These are phyloP conservation scores for Pinctada fucata DNA, from an alignment of 2,888 invertebrate genomes.

Conservation along the genomic window DNA sequence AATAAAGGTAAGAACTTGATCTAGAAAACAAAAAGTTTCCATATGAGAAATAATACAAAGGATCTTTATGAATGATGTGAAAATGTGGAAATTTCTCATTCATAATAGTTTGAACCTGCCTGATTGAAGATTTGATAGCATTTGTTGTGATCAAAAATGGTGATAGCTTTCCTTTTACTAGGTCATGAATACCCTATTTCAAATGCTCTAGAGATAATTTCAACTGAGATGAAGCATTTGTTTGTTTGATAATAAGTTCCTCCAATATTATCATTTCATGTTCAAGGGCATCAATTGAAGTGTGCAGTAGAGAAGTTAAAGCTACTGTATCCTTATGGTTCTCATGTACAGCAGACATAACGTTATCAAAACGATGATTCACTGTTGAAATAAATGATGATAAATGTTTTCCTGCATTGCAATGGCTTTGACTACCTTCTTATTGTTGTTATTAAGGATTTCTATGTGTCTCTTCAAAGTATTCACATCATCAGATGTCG, in stretches of 20 bases:
- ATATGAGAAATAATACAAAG: too few relatives aligned
- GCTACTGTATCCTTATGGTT: conserved; percentile 7
- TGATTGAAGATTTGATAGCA: too few relatives aligned
- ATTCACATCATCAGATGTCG: not conserved
- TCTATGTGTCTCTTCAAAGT: too few relatives aligned
- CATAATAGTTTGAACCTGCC: too few relatives aligned
- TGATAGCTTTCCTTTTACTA: too few relatives aligned
- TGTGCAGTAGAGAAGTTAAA: not conserved
- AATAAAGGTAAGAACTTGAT: too few relatives aligned
- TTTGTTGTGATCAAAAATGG: too few relatives aligned
- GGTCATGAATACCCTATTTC: too few relatives aligned
- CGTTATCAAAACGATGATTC: not conserved
- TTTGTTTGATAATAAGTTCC: conserved; percentile 5
- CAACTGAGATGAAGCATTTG: not conserved
- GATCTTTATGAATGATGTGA: too few relatives aligned
- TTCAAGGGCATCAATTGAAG: conserved; percentile 1
- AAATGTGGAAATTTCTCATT: too few relatives aligned
- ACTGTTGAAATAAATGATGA: not conserved
- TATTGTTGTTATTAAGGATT: not conserved
- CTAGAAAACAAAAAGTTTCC: too few relatives aligned
- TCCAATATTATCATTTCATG: conserved; percentile 9
- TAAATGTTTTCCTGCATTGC: too few relatives aligned
- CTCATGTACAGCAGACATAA: not conserved
- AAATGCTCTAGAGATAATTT: not conserved
- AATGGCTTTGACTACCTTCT: not conserved